Evolutionary conservation across 2,888 invertebrate genomes (phyloP), one percentile per base, ranked within the genome.

Genomic region (Leucophora obtusa): DNA sequence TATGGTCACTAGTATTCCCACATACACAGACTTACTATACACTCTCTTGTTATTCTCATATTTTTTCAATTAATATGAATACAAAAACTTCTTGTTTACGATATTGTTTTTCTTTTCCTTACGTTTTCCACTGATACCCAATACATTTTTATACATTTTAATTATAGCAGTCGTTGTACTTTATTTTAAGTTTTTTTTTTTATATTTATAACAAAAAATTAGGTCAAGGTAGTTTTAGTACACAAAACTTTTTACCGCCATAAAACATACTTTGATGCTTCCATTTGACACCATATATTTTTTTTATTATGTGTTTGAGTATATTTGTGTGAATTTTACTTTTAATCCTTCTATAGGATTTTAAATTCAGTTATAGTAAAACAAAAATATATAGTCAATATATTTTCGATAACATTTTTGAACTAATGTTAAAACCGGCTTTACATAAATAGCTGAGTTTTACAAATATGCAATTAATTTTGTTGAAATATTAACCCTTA

Each of bases 151-250:
- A 38, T 38, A 38, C 38, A 38, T 38, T 38, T 38, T 38, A 10
- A 38, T 38, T 38, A 38, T 38, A 38, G 38, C 11, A 38, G 38
- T 28, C 28, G 28, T 38, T 38, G 38, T 38, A 38, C 10, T 38
- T 38, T 38, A 38, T 38, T 38, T 38, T 11, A 38, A 24, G 10
- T 28, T 54, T 54, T 54, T 21, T 24, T 8, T 54, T 9, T 17
- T 15, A 6, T 18, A 6, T 51, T 8, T 51, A 17, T 54, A 68
- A 47, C 60, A 47, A 68, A 56, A 62, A 68, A 62, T 75, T 75
- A 24, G 75, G 75, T 75, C 75, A 75, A 75, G 68, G 75, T 75
- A 62, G 60, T 54, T 62, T 69, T 62, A 14, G 15, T 28, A 35
- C 47, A 28, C 21, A 38, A 14, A 66, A 43, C 9, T 24, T 60